A percentile compares a stretch with the other conserved stretches of the same genome.
Evolutionary conservation across 2,888 invertebrate species (phyloP).

Genomic region (Drosophila vallismaia): DNA sequence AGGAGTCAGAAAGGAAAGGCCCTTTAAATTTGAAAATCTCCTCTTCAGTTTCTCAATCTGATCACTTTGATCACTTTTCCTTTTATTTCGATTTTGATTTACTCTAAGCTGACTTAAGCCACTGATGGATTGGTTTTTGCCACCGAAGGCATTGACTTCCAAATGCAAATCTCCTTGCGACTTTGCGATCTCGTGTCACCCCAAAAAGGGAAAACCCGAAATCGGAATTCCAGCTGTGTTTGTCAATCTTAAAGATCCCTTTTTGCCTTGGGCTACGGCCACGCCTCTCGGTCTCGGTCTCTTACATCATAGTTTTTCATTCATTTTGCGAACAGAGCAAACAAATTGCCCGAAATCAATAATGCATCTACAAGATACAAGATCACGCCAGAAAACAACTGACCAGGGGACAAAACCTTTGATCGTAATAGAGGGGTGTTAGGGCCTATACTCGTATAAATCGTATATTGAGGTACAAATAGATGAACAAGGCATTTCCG

Average conservation of each 20-base stretch:
- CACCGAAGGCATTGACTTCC: slow-evolving; percentile 24
- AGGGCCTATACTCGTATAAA: slow-evolving; percentile 8
- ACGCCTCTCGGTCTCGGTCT: slow-evolving; percentile 46
- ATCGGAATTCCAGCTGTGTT: slow-evolving; percentile 29
- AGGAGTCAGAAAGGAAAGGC: background rate
- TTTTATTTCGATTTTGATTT: background rate
- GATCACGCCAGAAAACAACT: slow-evolving; percentile 65
- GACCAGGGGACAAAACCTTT: slow-evolving; percentile 52
- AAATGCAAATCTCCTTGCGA: slow-evolving; percentile 28
- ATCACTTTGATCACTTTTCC: background rate
- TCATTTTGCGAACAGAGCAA: slow-evolving; percentile 40
- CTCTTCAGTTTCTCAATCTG: slow-evolving; percentile 1
- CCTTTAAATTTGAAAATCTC: background rate
- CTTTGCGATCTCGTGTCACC: slow-evolving; percentile 21
- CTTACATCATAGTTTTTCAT: background rate
- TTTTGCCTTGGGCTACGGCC: slow-evolving; percentile 15
- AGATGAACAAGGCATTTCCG: slow-evolving; percentile 66
- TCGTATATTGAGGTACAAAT: slow-evolving; percentile 12
- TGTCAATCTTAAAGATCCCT: slow-evolving; percentile 25
- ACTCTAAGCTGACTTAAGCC: slow-evolving; percentile 56
- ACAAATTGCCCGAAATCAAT: slow-evolving; percentile 46
- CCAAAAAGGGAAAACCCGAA: slow-evolving; percentile 6
- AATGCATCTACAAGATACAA: slow-evolving; percentile 40
- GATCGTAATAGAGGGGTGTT: background rate
- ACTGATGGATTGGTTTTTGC: slow-evolving; percentile 35